Base-by-base conservation (phyloP, 2,888 invertebrate genomes). In the Drosophila aldrichi region DNA sequence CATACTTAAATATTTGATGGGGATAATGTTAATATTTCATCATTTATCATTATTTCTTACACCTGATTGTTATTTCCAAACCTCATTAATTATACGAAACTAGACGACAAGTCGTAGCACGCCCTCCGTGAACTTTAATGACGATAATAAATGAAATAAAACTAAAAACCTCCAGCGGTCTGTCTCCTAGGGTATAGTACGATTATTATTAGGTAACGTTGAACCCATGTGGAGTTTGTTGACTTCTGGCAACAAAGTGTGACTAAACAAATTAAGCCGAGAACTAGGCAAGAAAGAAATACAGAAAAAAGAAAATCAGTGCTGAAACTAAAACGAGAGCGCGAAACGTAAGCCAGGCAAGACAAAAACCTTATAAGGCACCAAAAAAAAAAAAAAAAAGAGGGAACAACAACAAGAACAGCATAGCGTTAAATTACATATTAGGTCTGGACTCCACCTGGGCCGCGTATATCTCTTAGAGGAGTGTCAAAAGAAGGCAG, bases 201-300 rank as follows among this genome's bases (percentile, higher is more conserved):
- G 75, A 72, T 75, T 77, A 77, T 77, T 64, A 67, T 77, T 67
- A 67, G 77, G 77, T 74, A 79, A 79, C 77, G 71, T 77, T 77
- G 77, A 85, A 66, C 85, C 72, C 87, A 84, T 84, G 82, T 73
- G 72, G 82, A 83, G 86, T 86, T 86, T 86, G 88, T 86, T 86
- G 86, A 86, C 86, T 86, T 86, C 82, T 88, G 71, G 73, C 85
- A 87, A 87, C 88, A 83, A 83, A 87, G 83, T 88, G 85, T 85
- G 83, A 85, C 86, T 85, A 86, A 86, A 87, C 82, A 86, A 80
- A 86, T 86, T 86, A 86, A 80, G 80, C 46, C 67, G 61, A 87
- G 81, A 84, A 84, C 77, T 74, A 70, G 63, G 58, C 59, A 52
- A 52, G 29, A 68, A 66, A 55, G 40, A 56, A 56, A 54, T 40